Base-by-base conservation (phyloP, 1,140 invertebrate genomes). In the Drosophila repletoides region DNA sequence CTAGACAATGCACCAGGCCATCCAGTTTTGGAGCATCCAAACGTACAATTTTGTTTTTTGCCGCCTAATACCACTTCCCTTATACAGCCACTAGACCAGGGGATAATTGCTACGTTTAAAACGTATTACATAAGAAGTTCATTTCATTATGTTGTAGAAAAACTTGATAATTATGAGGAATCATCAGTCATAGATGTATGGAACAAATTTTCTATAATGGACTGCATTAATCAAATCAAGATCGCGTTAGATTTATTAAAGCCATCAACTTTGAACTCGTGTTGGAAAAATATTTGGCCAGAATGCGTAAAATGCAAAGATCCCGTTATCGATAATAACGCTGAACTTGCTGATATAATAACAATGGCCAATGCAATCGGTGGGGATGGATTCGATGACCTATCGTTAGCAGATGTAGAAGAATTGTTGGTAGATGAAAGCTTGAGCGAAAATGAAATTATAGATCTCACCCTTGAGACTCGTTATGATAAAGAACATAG, bases 61-160 rank as follows among this genome's bases (percentile, higher is more conserved):
- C 73, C 84, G 38, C 70, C 72, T 28, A 89, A 90, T 59, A 87
- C 77, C 49, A 90, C 83, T 45, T 53, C 74, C 41, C 66, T 89
- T 52, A 73, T 89, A 31, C 89, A 91, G 79, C 89, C 90, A 48
- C 76, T 90, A 64, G 77, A 88, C 65, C 88, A 90, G 73, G 89
- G 86, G 41, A 74, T 88, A 45, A 88, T 89, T 45, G 45, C 74
- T 22, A 88, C 76, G 58, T 90, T 91, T 70, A 90, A 90, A 83
- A 72, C 72, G 61, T 88, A 84, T 71, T 90, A 90, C 66, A 55
- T 88, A 31, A 58, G 59, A 41, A 17, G 29, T 48, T 43, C 40
- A 19, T 59, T 67, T 29, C 40, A 48, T 12, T 67, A 29, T 15
- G 59, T 67, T 59, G 36, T 65, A 43, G 61, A 55, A 5, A 46